These are phyloP conservation scores for Laothoe populi DNA, from an alignment of 2,888 invertebrate genomes.

Conservation along the genomic window DNA sequence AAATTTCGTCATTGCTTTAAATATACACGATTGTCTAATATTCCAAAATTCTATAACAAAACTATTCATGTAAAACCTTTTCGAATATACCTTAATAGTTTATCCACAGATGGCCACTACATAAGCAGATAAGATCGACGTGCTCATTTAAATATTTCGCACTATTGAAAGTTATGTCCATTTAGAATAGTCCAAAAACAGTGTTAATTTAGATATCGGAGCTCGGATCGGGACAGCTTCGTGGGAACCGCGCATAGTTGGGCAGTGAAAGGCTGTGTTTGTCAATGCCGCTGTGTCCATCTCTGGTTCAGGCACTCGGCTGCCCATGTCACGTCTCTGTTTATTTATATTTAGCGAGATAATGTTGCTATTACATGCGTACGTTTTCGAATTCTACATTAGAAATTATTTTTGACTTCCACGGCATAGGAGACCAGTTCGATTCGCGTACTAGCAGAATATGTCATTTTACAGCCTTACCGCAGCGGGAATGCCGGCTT, in stretches of 20 bases:
- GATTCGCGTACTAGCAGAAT: too few relatives aligned
- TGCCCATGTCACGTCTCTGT: neutral
- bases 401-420: neutral
- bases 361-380: too few relatives aligned
- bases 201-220: constrained; percentile 22
- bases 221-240: constrained; percentile 1
- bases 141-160: constrained; percentile 8
- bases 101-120: neutral
- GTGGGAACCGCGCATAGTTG: constrained; percentile 15
- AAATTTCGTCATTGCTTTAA: too few relatives aligned
- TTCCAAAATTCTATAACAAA: too few relatives aligned
- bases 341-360: constrained; percentile 9
- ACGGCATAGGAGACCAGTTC: too few relatives aligned
- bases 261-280: constrained; percentile 10
- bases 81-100: neutral
- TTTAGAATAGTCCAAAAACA: constrained; percentile 11
- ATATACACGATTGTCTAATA: too few relatives aligned
- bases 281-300: constrained; percentile 10
- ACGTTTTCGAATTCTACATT: neutral
- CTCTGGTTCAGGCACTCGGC: neutral
- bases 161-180: constrained; percentile 3
- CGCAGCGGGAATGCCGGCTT: too few relatives aligned
- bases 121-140: neutral
- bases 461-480: too few relatives aligned
- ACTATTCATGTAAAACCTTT: neutral